Percentiles rank a stretch among this genome's conserved stretches.
Evolutionary conservation across 1,140 invertebrate genomes (phyloP).

Genomic region (Drosophila busckii): DNA sequence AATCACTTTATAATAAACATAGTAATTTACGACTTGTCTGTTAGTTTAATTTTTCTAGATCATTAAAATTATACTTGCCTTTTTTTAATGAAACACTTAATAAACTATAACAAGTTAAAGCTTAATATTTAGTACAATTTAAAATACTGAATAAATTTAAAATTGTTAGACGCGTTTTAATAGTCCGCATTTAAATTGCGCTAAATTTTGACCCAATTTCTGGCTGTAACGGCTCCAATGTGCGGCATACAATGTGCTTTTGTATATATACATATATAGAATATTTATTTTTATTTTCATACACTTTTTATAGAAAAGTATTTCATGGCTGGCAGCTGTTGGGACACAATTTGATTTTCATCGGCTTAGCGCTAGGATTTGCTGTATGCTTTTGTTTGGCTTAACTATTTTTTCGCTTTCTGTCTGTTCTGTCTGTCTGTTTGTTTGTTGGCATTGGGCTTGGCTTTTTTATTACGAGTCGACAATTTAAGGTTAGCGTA

Average conservation of each 20-base stretch:
- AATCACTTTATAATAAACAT: too few relatives aligned
- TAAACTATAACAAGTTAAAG: too few relatives aligned
- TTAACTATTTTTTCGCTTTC: slow-evolving; percentile 7
- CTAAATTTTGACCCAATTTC: slow-evolving; percentile 3
- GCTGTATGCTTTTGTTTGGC: slow-evolving; percentile 35
- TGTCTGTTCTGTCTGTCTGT: background rate
- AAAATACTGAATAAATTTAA: too few relatives aligned
- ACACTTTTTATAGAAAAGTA: slow-evolving; percentile 36
- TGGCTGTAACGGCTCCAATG: slow-evolving; percentile 6
- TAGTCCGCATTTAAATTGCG: too few relatives aligned
- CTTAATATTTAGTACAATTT: too few relatives aligned
- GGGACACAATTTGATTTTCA: slow-evolving; percentile 40
- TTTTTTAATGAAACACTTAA: too few relatives aligned
- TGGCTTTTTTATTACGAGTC: slow-evolving; percentile 9
- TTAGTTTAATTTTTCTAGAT: too few relatives aligned
- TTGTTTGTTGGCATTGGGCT: background rate
- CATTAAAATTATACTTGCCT: too few relatives aligned
- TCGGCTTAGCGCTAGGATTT: slow-evolving; percentile 42
- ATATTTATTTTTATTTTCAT: slow-evolving; percentile 40
- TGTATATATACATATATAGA: slow-evolving; percentile 13
- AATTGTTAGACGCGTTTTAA: too few relatives aligned
- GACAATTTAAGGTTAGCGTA: too few relatives aligned
- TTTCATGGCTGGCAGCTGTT: slow-evolving; percentile 30
- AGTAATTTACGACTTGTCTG: too few relatives aligned
- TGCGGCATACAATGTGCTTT: slow-evolving; percentile 18